Conservation (phyloP, 2,797 vertebrate genomes). For the Decapterus maruadsi region DNA sequence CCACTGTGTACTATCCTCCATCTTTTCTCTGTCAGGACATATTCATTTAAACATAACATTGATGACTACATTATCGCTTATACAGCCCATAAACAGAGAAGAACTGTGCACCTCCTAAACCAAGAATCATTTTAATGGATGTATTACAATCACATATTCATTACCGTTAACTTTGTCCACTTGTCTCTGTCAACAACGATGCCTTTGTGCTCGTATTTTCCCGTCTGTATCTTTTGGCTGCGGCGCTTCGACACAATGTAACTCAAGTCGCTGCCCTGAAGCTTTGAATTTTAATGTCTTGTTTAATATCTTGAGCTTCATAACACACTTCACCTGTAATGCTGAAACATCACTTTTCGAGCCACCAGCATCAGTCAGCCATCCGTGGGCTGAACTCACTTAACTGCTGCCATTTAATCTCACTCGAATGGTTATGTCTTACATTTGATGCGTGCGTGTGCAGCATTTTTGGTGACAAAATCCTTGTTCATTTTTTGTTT, state of each 20-base stretch:
- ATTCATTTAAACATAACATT: not conserved
- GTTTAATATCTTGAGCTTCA: slow-evolving; percentile 20
- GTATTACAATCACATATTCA: not conserved
- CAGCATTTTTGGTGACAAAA: not conserved
- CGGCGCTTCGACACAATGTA: slow-evolving; percentile 13
- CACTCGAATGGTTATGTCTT: slow-evolving; percentile 10
- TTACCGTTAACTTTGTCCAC: not conserved
- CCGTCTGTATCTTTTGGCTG: not conserved
- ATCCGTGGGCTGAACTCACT: slow-evolving; percentile 28
- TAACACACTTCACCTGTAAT: not conserved
- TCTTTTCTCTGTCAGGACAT: not conserved
- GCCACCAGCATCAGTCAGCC: slow-evolving; percentile 24
- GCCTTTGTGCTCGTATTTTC: not conserved
- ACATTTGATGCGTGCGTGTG: not conserved
- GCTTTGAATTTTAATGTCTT: slow-evolving; percentile 28
- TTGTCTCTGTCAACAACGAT: not conserved
- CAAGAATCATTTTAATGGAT: not conserved
- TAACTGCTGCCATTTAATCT: slow-evolving; percentile 10
- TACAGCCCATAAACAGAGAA: not conserved
- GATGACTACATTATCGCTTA: too few relatives aligned
- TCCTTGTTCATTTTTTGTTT: slow-evolving; percentile 43
- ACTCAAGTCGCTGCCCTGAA: slow-evolving; percentile 2
- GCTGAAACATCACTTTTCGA: slow-evolving; percentile 35
- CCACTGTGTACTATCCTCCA: not conserved
- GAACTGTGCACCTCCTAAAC: not conserved